phyloP scores from a whole-genome alignment of 2,888 invertebrate genomes.

The Ferrisia virgata region DNA sequence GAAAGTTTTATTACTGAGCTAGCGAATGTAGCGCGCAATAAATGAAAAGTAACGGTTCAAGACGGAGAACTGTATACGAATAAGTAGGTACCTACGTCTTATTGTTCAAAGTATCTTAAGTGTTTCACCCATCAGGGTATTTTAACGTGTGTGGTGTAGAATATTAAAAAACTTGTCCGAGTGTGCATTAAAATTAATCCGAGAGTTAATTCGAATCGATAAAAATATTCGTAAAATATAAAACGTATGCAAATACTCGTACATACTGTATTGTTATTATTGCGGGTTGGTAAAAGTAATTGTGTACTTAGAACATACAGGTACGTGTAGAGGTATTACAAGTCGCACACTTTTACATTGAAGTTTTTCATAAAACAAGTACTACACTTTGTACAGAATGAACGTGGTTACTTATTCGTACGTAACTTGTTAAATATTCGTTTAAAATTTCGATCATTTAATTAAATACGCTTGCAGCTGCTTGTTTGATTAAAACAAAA shows the following conservation, averaged over 20 bases:
- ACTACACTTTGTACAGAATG: background rate
- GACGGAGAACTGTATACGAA: too few species aligned
- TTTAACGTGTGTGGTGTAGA: background rate
- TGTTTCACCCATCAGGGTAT: background rate
- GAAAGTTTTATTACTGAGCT: background rate
- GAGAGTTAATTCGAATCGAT: background rate
- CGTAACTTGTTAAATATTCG: background rate
- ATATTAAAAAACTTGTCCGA: background rate
- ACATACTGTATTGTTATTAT: too few species aligned
- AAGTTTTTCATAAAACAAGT: background rate
- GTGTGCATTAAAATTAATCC: background rate
- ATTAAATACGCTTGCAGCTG: background rate
- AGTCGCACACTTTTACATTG: background rate
- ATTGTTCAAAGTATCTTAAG: background rate
- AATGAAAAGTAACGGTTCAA: background rate
- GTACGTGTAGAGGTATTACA: too few species aligned
- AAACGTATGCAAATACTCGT: too few species aligned
- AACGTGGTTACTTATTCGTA: background rate
- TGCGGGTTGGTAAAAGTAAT: too few species aligned
- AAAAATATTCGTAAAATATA: background rate
- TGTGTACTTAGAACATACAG: too few species aligned
- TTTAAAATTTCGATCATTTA: background rate
- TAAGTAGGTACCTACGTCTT: too few species aligned
- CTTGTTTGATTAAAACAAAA: slow-evolving; percentile 12
- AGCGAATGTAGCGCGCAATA: background rate